Conservation (phyloP, 2,113 vertebrate species). For the Tretioscincus oriximinensis region DNA sequence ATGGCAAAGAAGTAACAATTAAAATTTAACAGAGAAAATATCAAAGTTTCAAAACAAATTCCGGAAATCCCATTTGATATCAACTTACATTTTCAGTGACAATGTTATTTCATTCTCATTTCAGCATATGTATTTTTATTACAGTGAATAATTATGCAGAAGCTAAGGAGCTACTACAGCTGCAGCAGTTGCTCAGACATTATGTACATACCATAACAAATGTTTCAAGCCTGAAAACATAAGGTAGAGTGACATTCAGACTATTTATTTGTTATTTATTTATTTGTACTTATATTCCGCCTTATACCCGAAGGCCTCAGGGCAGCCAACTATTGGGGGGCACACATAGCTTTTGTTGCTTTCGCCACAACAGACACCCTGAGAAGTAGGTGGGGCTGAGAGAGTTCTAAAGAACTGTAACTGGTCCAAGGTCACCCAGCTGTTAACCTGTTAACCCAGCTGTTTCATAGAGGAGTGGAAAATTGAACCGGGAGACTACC, state of each 20-base stretch:
- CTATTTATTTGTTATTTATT: no score
- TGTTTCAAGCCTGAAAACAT: conserved; percentile 4
- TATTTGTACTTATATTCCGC: no score
- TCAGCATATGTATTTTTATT: neutral
- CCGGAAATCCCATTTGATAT: neutral
- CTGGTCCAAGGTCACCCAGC: no score
- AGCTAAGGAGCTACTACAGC: neutral
- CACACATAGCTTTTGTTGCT: no score
- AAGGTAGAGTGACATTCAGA: conserved; percentile 4
- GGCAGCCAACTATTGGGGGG: no score
- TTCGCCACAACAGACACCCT: no score
- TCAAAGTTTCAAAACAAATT: conserved; percentile 3
- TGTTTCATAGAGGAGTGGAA: no score
- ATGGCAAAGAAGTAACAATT: neutral
- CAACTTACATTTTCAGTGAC: neutral
- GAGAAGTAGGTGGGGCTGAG: no score
- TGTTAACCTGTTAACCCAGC: no score
- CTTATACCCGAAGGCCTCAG: no score
- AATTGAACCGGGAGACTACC: no score
- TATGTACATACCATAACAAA: neutral
- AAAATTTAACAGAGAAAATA: conserved; percentile 8
- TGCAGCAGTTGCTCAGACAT: conserved; percentile 15
- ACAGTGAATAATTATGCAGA: neutral
- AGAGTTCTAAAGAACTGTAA: no score
- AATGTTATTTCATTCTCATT: neutral